Conservation (phyloP, 2,888 invertebrate species). For the Allolobophora icterica region DNA sequence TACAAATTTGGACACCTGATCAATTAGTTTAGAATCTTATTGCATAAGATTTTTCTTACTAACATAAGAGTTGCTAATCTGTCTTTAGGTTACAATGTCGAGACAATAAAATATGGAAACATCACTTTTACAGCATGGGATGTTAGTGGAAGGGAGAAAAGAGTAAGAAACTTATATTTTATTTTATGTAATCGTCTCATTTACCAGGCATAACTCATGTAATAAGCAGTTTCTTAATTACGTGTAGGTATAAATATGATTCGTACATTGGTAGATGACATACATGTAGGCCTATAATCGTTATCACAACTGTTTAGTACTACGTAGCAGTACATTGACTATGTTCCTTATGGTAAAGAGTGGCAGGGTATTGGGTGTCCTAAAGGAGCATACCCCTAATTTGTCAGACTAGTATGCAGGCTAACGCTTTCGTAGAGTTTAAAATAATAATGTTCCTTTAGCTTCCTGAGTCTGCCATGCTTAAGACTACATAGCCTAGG, state of each 20-base stretch:
- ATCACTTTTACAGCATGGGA: constrained; percentile 18
- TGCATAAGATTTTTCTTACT: neutral
- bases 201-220: neutral
- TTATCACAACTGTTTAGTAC: too few relatives aligned
- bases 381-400: too few relatives aligned
- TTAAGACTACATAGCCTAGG: too few relatives aligned
- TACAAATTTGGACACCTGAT: too few relatives aligned
- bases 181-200: neutral
- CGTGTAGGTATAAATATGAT: neutral
- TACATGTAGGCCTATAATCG: neutral
- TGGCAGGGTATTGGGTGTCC: too few relatives aligned
- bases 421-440: too few relatives aligned
- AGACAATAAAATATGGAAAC: neutral
- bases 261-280: neutral
- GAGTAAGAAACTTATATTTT: neutral
- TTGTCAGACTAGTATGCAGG: too few relatives aligned
- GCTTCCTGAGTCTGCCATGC: too few relatives aligned
- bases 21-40: too few relatives aligned
- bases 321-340: too few relatives aligned
- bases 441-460: too few relatives aligned
- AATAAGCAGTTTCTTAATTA: neutral
- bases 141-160: neutral
- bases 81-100: neutral
- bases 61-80: neutral
- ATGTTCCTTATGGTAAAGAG: too few relatives aligned